phyloP scores from a whole-genome alignment of 2,113 vertebrate genomes.

The Arothron firmamentum region DNA sequence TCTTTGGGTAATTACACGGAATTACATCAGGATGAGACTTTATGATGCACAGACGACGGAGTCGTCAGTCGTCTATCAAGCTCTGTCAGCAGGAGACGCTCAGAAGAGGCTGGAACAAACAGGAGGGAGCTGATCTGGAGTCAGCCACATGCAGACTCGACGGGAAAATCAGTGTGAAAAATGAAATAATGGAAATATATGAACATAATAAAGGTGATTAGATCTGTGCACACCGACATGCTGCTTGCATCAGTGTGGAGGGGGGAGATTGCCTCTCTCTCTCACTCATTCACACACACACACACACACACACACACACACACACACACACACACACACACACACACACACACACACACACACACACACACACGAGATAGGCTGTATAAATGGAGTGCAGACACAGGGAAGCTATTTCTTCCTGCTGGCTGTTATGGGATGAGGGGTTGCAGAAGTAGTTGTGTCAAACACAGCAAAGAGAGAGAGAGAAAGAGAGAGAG shows the following conservation, averaged over 20 bases:
- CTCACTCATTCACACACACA: slow-evolving; percentile 50
- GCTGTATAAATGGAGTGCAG: slow-evolving; percentile 68
- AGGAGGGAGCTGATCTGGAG: too few relatives aligned
- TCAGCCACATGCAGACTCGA: too few relatives aligned
- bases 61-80: slow-evolving; percentile 55
- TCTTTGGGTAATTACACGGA: slow-evolving; percentile 66
- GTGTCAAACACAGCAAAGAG: slow-evolving; percentile 53
- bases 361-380: slow-evolving; percentile 46
- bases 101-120: too few relatives aligned
- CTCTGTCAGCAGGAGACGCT: slow-evolving; percentile 18
- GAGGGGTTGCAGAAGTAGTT: slow-evolving; percentile 54
- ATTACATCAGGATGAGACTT: slow-evolving; percentile 65
- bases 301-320: slow-evolving; percentile 20
- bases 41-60: slow-evolving; percentile 40
- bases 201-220: slow-evolving; percentile 54
- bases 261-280: slow-evolving; percentile 40
- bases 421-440: slow-evolving; percentile 61
- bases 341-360: slow-evolving; percentile 19
- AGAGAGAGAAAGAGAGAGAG: slow-evolving; percentile 22
- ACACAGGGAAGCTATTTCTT: slow-evolving; percentile 63
- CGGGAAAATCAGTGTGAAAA: too few relatives aligned
- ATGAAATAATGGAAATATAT: neutral
- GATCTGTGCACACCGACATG: slow-evolving; percentile 56
- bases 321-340: slow-evolving; percentile 21
- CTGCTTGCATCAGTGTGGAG: slow-evolving; percentile 40